Percentiles rank a stretch among this genome's conserved stretches.
phyloP scores from a whole-genome alignment of 2,888 invertebrate genomes.

The Gasteruption jaculator region DNA sequence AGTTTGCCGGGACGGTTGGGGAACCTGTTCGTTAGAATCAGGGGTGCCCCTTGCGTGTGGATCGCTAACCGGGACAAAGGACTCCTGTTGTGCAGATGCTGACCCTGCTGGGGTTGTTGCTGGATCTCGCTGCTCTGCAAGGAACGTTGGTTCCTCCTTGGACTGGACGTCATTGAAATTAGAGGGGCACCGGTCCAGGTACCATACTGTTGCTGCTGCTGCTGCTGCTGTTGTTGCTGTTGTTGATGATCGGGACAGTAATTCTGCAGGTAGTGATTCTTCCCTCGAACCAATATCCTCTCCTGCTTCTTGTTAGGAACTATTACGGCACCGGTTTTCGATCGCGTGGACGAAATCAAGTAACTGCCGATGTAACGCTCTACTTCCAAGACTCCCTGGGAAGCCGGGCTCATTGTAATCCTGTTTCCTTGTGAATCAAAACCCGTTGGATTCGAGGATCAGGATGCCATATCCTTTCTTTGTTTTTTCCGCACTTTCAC shows the following conservation, averaged over 20 bases:
- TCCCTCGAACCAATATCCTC: conserved; percentile 17
- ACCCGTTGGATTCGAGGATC: neutral
- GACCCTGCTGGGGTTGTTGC: conserved; percentile 24
- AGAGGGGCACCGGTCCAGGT: conserved; percentile 79
- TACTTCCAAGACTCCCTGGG: conserved; percentile 58
- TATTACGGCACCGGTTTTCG: conserved; percentile 27
- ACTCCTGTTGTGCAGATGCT: conserved; percentile 45
- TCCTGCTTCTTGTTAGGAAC: conserved; percentile 19
- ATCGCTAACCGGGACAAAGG: conserved; percentile 73
- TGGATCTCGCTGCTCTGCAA: conserved; percentile 32
- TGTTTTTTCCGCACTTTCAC: neutral
- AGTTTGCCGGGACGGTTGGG: conserved; percentile 55
- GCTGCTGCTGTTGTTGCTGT: conserved; percentile 27
- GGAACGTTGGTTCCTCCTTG: conserved; percentile 48
- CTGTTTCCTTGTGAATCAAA: neutral
- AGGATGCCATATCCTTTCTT: neutral
- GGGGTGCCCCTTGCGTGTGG: conserved; percentile 81
- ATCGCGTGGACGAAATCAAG: conserved; percentile 55
- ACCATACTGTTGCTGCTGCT: conserved; percentile 45
- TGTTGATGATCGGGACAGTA: conserved; percentile 27
- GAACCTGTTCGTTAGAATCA: conserved; percentile 69
- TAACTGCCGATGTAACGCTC: conserved; percentile 64
- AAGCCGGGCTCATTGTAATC: conserved; percentile 76
- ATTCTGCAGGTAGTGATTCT: too few relatives aligned
- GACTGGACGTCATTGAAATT: conserved; percentile 69